Base-by-base conservation (phyloP, 2,113 vertebrate species). In the Ceyx cyanopectus region DNA sequence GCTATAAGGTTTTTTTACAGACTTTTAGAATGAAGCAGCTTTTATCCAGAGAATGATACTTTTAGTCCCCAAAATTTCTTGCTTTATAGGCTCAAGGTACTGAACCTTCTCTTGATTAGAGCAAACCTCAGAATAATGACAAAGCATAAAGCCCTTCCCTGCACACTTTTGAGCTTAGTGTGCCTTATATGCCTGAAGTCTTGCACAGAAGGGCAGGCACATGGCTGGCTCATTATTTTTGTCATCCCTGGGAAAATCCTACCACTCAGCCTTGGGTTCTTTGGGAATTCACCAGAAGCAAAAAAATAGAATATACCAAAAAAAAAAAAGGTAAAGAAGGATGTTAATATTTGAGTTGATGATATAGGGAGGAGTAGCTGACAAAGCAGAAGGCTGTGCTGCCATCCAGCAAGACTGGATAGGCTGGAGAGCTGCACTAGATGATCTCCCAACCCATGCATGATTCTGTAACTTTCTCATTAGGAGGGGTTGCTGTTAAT, bases 331-430 rank as follows among this genome's bases (percentile, higher is more conserved):
- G 6, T 5, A 85, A 48, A 4, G 17, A 3, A 69, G 22, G 40
- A 68, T 75, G 85, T 88, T 91, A 93, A 92, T 85, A 78, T 74
- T 81, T 70, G 43, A 83, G 19, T 32, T 32, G n/a, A 58, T 32
- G 8, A 32, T 58, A 58, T 20, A 58, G 29, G 17, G 10, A 58
- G 56, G 20, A 58, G n/a, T 5, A 20, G 7, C 19, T 58, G 56
- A 58, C 56, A 58, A 30, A 32, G 30, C 56, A 58, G 56, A 32
- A 58, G 56, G 20, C 56, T 58, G 30, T 58, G 30, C 56, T 58
- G 56, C 56, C 20, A 22, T 58, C 21, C n/a, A 58, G 56, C 19
- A n/a, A 58, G 56, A 58, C 29, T n/a, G 29, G 54, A 56, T 18
- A 56, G 29, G 29, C 54, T 56, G 29, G 10, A 56, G 29, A 56